These are phyloP conservation scores for Drepanosiphum platanoidis DNA, from an alignment of 2,888 invertebrate genomes.

Conservation along the genomic window DNA sequence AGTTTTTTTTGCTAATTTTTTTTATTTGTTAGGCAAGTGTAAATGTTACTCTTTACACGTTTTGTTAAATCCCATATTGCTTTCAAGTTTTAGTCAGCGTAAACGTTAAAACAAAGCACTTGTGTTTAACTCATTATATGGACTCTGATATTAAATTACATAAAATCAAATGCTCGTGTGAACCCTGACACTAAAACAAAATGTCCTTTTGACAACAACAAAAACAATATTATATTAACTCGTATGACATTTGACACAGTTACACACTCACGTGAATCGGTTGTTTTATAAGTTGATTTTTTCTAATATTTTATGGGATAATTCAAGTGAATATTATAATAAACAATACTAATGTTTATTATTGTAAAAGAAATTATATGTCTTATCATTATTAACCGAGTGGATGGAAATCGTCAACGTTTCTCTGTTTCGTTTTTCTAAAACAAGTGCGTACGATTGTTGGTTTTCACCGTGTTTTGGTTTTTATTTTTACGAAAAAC, in stretches of 20 bases:
- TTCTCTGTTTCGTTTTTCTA: no score
- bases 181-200: background rate
- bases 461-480: background rate
- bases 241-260: constrained; percentile 2
- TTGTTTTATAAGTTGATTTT: background rate
- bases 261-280: background rate
- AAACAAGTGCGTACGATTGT: background rate
- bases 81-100: background rate
- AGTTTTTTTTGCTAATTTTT: no score
- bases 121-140: background rate
- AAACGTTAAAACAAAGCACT: background rate
- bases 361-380: background rate
- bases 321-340: background rate
- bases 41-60: no score
- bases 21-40: no score
- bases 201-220: background rate
- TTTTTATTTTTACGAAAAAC: background rate
- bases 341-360: background rate
- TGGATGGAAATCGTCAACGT: no score
- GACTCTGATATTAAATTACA: background rate
- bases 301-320: background rate
- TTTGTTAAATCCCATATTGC: no score
- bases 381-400: background rate
- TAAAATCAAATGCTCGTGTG: background rate
- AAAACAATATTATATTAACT: constrained; percentile 7